phyloP scores from a whole-genome alignment of 2,888 invertebrate species.

The Papilio gigon region DNA sequence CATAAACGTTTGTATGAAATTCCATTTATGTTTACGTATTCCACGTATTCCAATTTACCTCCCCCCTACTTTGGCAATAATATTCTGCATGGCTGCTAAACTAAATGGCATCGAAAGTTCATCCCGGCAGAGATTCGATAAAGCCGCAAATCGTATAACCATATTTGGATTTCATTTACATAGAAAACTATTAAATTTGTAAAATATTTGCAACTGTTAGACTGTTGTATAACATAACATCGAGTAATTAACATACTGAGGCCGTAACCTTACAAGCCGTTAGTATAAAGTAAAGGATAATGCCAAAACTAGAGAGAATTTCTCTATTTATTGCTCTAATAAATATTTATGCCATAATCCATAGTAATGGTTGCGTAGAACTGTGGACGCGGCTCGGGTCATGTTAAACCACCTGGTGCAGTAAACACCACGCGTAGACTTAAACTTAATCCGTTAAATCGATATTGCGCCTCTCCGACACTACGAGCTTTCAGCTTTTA shows the following conservation, averaged over 20 bases:
- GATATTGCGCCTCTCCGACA: conserved; percentile 40
- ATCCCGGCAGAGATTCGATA: conserved; percentile 27
- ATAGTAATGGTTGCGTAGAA: conserved; percentile 60
- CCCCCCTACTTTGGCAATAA: conserved; percentile 7
- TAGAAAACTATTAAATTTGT: conserved; percentile 31
- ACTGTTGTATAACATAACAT: conserved; percentile 44
- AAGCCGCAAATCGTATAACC: conserved; percentile 30
- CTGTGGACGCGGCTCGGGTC: conserved; percentile 48
- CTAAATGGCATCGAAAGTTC: conserved; percentile 20
- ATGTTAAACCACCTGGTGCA: conserved; percentile 46
- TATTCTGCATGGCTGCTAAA: conserved; percentile 16
- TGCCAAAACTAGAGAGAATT: conserved; percentile 55
- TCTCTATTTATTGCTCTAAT: conserved; percentile 66
- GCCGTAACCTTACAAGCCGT: conserved; percentile 52
- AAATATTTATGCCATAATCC: conserved; percentile 74
- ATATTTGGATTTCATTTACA: conserved; percentile 27
- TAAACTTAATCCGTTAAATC: conserved; percentile 43
- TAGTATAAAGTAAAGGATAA: conserved; percentile 61
- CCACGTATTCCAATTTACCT: not conserved
- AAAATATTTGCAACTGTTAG: conserved; percentile 46
- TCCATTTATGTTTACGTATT: not conserved
- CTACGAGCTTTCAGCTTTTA: conserved; percentile 18
- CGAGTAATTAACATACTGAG: conserved; percentile 51
- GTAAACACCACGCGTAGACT: conserved; percentile 39
- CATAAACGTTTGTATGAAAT: not conserved